Conservation (phyloP, 1,140 invertebrate species). For the Euura lappo region DNA sequence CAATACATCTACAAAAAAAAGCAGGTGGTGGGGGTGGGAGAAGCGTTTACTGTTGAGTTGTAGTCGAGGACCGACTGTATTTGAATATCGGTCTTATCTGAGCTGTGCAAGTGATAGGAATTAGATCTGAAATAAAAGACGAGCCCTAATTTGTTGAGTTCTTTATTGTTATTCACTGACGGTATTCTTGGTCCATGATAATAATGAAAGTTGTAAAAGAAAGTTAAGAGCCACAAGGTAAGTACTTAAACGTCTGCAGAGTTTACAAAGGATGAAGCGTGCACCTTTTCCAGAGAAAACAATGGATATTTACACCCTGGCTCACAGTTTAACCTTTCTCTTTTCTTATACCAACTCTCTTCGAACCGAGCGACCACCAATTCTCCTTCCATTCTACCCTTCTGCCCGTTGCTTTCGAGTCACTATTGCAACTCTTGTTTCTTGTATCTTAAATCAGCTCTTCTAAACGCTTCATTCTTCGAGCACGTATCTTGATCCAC, state of each 20-base stretch:
- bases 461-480: background rate
- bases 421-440: conserved; percentile 1
- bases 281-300: background rate
- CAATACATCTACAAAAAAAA: no score
- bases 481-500: background rate
- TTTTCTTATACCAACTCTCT: conserved; percentile 1
- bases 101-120: no score
- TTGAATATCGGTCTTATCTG: no score
- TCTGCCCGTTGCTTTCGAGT: background rate
- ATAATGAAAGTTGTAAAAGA: conserved; percentile 7
- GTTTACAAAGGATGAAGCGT: background rate
- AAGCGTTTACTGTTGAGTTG: no score
- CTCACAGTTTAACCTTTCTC: conserved; percentile 1
- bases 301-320: conserved; percentile 5
- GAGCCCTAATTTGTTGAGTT: background rate
- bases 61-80: no score
- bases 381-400: background rate
- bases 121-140: background rate
- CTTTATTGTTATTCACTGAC: background rate
- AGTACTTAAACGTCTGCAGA: conserved; percentile 8
- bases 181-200: background rate
- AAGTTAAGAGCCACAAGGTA: conserved; percentile 10
- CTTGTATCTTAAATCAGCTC: conserved; percentile 1
- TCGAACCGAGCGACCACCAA: background rate
- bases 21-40: no score